Conservation (phyloP, 2,888 invertebrate genomes). For the Zelleria hepariella region DNA sequence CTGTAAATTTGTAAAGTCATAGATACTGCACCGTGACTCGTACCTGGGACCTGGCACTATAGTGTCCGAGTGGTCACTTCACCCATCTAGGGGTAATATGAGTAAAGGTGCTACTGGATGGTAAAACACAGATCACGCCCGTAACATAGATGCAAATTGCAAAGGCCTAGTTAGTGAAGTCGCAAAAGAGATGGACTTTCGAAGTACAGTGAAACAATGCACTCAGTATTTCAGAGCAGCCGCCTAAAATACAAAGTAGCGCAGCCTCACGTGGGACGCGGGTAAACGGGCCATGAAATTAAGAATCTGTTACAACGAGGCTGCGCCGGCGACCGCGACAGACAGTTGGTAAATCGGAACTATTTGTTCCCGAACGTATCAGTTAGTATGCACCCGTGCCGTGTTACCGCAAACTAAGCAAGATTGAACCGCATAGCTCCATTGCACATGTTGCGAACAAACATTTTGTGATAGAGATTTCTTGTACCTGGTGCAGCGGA, state of each 20-base stretch:
- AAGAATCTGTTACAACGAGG: constrained; percentile 44
- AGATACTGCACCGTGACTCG: too few species aligned
- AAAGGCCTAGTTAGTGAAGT: background rate
- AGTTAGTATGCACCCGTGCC: constrained; percentile 5
- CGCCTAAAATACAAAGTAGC: background rate
- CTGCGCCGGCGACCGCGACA: constrained; percentile 27
- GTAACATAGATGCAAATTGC: too few species aligned
- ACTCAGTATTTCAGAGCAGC: background rate
- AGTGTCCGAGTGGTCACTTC: too few species aligned
- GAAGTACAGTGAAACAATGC: background rate
- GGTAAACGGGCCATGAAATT: constrained; percentile 58
- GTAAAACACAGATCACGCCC: too few species aligned
- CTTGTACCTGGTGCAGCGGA: background rate
- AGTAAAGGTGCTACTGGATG: too few species aligned
- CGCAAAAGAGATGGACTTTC: background rate
- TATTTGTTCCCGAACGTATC: constrained; percentile 43
- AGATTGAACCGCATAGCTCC: constrained; percentile 1
- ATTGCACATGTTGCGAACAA: background rate
- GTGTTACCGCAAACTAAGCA: constrained; percentile 1
- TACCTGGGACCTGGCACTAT: too few species aligned
- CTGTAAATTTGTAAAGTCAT: too few species aligned
- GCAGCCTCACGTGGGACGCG: constrained; percentile 17
- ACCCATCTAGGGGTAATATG: too few species aligned
- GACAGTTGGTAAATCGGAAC: constrained; percentile 52
- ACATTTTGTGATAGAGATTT: background rate